phyloP scores from a whole-genome alignment of 2,888 invertebrate species.

The Prosapia bicincta region DNA sequence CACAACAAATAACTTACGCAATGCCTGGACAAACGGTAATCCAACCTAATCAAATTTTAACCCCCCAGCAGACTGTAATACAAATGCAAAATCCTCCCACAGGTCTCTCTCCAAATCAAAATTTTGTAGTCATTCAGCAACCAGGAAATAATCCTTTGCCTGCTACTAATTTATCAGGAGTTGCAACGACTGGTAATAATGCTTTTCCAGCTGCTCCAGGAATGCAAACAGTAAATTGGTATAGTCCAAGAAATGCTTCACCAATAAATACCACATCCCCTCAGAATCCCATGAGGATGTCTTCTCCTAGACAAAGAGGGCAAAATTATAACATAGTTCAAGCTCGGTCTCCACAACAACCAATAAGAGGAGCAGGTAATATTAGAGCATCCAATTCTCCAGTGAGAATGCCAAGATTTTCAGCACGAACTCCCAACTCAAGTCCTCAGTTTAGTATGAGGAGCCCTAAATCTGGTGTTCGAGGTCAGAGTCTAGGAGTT shows the following conservation, averaged over 20 bases:
- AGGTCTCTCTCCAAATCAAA: conserved; percentile 5
- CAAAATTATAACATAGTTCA: neutral
- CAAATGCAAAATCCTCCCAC: conserved; percentile 8
- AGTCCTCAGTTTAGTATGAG: neutral
- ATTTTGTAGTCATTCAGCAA: conserved; percentile 14
- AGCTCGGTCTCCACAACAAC: neutral
- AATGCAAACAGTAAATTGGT: conserved; percentile 21
- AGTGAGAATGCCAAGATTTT: neutral
- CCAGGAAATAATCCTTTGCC: neutral
- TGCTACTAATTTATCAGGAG: neutral
- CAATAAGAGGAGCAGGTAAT: conserved; percentile 6
- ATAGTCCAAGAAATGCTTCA: neutral
- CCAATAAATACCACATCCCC: neutral
- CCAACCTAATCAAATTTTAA: conserved; percentile 2
- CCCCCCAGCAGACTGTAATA: conserved; percentile 5
- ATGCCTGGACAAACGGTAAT: neutral
- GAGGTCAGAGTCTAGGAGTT: neutral
- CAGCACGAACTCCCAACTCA: conserved; percentile 5
- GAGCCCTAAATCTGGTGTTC: conserved; percentile 1
- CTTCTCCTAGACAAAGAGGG: conserved; percentile 20
- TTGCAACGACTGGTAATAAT: neutral
- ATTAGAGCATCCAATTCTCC: neutral
- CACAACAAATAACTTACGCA: conserved; percentile 10
- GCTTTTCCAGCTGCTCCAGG: conserved; percentile 7
- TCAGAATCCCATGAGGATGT: neutral